Percentiles rank a stretch among this genome's conserved stretches.
phyloP scores from a whole-genome alignment of 2,888 invertebrate genomes.

The Thecophora atra region DNA sequence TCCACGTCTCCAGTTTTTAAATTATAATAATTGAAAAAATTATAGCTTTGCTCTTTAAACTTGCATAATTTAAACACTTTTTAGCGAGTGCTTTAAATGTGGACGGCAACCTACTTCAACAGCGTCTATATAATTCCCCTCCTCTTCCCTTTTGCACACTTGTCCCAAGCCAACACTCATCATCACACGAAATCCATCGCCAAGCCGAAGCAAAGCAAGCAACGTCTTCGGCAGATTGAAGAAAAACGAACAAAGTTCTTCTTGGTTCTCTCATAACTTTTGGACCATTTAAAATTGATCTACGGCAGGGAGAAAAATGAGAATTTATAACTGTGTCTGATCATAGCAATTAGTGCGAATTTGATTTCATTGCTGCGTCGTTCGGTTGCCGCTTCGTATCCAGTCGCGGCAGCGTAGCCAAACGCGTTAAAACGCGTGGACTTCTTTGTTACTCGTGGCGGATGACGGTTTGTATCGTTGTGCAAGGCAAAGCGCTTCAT shows the following conservation, averaged over 20 bases:
- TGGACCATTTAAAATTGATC: slow-evolving; percentile 41
- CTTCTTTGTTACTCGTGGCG: not conserved
- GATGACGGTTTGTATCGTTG: not conserved
- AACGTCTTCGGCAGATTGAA: not conserved
- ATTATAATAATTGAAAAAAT: slow-evolving; percentile 27
- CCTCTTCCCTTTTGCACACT: no score
- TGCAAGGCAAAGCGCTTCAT: slow-evolving; percentile 3
- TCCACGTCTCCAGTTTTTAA: not conserved
- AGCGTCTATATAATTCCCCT: not conserved
- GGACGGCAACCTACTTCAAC: not conserved
- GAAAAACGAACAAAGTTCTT: not conserved
- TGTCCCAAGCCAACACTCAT: no score
- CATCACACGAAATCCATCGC: not conserved
- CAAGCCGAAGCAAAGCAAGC: not conserved
- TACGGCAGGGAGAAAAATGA: slow-evolving; percentile 32
- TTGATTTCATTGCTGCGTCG: slow-evolving; percentile 59
- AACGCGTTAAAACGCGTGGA: not conserved
- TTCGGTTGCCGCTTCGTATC: slow-evolving; percentile 26
- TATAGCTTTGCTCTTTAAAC: slow-evolving; percentile 25
- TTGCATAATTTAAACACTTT: slow-evolving; percentile 21
- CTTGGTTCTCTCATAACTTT: slow-evolving; percentile 27
- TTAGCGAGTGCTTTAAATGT: slow-evolving; percentile 11
- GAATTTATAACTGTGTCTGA: slow-evolving; percentile 61
- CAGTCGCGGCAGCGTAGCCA: not conserved
- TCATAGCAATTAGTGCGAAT: slow-evolving; percentile 62